Evolutionary conservation across 2,888 invertebrate species (phyloP).

Genomic region (Leucoma salicis): DNA sequence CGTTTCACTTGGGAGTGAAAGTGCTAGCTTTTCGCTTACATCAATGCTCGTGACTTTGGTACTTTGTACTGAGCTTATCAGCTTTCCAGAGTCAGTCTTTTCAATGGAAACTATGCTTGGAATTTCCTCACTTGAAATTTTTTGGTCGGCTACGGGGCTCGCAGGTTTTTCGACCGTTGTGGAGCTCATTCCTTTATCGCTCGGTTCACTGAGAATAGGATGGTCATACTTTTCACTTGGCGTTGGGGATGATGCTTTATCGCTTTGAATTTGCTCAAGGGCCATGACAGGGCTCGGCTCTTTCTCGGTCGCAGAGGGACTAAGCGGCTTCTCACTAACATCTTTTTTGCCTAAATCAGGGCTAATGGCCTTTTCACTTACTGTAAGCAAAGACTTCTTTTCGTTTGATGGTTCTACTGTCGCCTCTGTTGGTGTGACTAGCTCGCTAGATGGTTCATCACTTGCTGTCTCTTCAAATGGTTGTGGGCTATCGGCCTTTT

Average conservation of each 20-base stretch:
- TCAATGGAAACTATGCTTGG: conserved; percentile 24
- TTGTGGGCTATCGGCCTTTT: conserved; percentile 1
- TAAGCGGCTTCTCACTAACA: not conserved
- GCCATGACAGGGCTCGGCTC: not conserved
- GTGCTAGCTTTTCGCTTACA: no score
- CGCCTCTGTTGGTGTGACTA: no score
- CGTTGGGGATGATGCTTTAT: conserved; percentile 6
- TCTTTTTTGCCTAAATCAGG: not conserved
- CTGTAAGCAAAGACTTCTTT: not conserved
- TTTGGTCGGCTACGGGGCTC: conserved; percentile 25
- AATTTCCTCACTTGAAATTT: conserved; percentile 20
- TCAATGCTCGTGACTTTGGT: no score
- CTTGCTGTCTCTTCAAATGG: conserved; percentile 1
- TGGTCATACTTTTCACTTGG: not conserved
- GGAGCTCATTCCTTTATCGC: conserved; percentile 1
- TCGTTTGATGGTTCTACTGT: not conserved
- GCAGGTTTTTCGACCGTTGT: conserved; percentile 5
- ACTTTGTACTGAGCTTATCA: no score
- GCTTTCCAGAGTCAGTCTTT: not conserved
- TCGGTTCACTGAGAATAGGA: not conserved
- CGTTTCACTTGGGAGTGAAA: conserved; percentile 6
- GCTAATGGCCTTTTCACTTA: conserved; percentile 2
- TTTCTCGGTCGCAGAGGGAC: conserved; percentile 4
- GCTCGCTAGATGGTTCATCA: no score
- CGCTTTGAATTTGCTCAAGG: conserved; percentile 3